Evolutionary conservation across 2,888 invertebrate species (phyloP).

Genomic region (Tachina grossa): DNA sequence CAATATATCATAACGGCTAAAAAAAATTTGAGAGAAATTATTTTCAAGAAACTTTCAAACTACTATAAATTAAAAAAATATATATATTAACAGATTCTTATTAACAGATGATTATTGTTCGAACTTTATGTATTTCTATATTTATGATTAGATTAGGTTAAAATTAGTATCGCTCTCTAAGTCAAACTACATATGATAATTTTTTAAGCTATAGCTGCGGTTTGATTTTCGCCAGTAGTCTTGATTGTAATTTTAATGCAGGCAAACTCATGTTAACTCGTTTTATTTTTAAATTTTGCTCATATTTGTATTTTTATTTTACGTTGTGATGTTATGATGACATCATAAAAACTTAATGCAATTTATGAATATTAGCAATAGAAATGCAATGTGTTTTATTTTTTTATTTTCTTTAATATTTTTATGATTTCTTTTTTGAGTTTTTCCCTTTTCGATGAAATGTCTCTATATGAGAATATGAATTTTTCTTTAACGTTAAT

Average conservation of each 20-base stretch:
- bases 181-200: too few species aligned
- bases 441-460: not conserved
- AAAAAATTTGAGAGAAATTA: too few species aligned
- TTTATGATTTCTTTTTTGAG: not conserved
- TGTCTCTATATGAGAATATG: not conserved
- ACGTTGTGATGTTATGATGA: constrained; percentile 50
- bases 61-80: too few species aligned
- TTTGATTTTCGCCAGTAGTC: not conserved
- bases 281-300: constrained; percentile 13
- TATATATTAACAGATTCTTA: too few species aligned
- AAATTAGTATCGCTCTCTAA: too few species aligned
- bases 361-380: constrained; percentile 69
- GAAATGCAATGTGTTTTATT: constrained; percentile 63
- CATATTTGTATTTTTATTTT: constrained; percentile 22
- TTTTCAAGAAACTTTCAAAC: too few species aligned
- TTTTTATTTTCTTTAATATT: constrained; percentile 24
- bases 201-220: too few species aligned
- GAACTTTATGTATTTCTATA: too few species aligned
- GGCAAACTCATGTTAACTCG: not conserved
- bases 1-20: too few species aligned
- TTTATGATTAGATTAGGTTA: too few species aligned
- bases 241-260: constrained; percentile 2
- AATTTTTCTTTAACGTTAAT: not conserved
- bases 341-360: constrained; percentile 66
- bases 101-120: too few species aligned